Base-by-base conservation (phyloP, 2,888 invertebrate genomes). In the Mayetiola destructor region DNA sequence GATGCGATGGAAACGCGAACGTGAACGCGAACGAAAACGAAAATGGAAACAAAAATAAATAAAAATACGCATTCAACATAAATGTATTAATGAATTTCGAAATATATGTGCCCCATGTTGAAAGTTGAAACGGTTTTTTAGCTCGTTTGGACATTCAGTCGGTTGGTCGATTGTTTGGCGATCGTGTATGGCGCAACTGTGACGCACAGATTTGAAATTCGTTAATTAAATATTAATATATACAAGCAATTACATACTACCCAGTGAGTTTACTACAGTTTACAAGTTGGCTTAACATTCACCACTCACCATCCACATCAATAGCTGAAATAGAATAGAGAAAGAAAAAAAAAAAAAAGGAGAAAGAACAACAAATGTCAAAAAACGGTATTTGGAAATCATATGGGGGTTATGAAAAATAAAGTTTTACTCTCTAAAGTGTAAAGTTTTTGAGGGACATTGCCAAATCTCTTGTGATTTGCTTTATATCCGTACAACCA, bases 171-270 rank as follows among this genome's bases (percentile, higher is more conserved):
- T n/a, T n/a, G n/a, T n/a, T n/a, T n/a, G n/a, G n/a, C n/a, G n/a
- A n/a, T n/a, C n/a, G n/a, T n/a, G n/a, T n/a, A n/a, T n/a, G n/a
- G n/a, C n/a, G n/a, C n/a, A n/a, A n/a, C n/a, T 48, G 48, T 48
- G n/a, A 48, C 48, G 48, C 48, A 27, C 14, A 27, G 27, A 27
- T 48, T 48, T 48, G 23, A 48, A 42, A 48, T 48, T 48, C 16
- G 27, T 48, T 48, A 48, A 48, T 48, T 48, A 48, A 48, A 48
- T 48, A 48, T 48, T 48, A 48, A 48, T 48, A 48, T 48, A 48
- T 27, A 48, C 48, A 48, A 42, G 48, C 27, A 48, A 48, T 48
- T 48, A 48, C 48, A 27, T 48, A 27, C 27, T 16, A 27, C n/a
- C n/a, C n/a, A n/a, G n/a, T n/a, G n/a, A n/a, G n/a, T n/a, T n/a